Conservation (phyloP, 2,113 vertebrate genomes). For the Phoxinus phoxinus region DNA sequence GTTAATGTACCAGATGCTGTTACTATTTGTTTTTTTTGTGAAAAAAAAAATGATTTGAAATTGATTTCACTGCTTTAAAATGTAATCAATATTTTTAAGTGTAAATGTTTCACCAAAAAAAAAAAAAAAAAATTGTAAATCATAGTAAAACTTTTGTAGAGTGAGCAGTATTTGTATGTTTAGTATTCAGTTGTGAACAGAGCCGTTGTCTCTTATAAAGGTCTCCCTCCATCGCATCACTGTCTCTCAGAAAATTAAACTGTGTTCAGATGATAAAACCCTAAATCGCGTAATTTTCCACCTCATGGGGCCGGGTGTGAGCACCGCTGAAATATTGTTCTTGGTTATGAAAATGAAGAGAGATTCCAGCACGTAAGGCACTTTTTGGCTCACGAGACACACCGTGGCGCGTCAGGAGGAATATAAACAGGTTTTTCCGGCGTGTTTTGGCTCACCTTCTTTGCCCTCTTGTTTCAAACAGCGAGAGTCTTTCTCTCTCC, state of each 20-base stretch:
- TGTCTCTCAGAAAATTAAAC: not conserved
- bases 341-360: not conserved
- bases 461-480: slow-evolving; percentile 26
- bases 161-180: too few species aligned
- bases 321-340: not conserved
- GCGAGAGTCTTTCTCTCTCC: not conserved
- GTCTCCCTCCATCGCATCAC: not conserved
- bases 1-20: too few species aligned
- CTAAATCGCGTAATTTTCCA: not conserved
- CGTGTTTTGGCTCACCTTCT: slow-evolving; percentile 6
- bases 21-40: too few species aligned
- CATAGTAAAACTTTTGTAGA: too few species aligned
- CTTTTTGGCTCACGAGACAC: not conserved
- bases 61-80: too few species aligned
- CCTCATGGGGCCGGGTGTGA: not conserved
- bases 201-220: not conserved
- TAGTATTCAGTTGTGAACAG: too few species aligned
- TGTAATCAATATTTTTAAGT: too few species aligned
- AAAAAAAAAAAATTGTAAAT: too few species aligned
- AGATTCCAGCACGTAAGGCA: too few species aligned
- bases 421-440: slow-evolving; percentile 4
- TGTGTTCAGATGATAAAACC: not conserved
- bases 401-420: not conserved
- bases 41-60: too few species aligned
- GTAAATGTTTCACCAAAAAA: too few species aligned